Percentiles rank a stretch among this genome's conserved stretches.
phyloP scores from a whole-genome alignment of 2,113 vertebrate species.

The Hippocampus barbouri region DNA sequence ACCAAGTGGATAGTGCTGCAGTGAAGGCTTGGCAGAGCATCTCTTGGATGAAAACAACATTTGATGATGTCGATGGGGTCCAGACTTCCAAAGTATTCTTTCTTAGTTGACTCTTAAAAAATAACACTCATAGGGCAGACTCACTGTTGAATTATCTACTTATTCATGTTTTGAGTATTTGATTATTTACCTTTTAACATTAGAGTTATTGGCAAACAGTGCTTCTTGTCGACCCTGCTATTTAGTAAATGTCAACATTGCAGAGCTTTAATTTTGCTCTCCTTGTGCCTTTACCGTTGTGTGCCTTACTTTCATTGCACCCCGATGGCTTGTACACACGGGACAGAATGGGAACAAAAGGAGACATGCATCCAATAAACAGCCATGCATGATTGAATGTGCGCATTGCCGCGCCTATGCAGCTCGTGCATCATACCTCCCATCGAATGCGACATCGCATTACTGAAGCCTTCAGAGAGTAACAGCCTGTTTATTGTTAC shows the following conservation, averaged over 20 bases:
- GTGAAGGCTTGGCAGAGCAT: no score
- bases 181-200: not conserved
- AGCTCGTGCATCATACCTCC: not conserved
- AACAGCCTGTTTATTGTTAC: slow-evolving; percentile 12
- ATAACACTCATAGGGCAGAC: not conserved
- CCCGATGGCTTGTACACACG: not conserved
- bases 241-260: not conserved
- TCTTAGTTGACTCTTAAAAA: not conserved
- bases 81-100: no score
- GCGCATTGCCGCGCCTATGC: not conserved
- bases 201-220: not conserved
- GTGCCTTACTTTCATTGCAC: not conserved
- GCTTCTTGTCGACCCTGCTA: not conserved
- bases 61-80: no score
- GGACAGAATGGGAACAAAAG: not conserved
- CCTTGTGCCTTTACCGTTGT: not conserved
- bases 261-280: not conserved
- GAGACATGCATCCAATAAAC: not conserved
- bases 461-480: slow-evolving; percentile 3
- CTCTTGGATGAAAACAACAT: no score
- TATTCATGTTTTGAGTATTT: not conserved
- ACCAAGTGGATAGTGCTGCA: no score
- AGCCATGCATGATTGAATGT: not conserved
- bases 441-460: not conserved
- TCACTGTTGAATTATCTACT: not conserved